Percentiles rank a stretch among this genome's conserved stretches.
phyloP scores from a whole-genome alignment of 2,797 vertebrate genomes.

The Hypotaenidia philippensis region DNA sequence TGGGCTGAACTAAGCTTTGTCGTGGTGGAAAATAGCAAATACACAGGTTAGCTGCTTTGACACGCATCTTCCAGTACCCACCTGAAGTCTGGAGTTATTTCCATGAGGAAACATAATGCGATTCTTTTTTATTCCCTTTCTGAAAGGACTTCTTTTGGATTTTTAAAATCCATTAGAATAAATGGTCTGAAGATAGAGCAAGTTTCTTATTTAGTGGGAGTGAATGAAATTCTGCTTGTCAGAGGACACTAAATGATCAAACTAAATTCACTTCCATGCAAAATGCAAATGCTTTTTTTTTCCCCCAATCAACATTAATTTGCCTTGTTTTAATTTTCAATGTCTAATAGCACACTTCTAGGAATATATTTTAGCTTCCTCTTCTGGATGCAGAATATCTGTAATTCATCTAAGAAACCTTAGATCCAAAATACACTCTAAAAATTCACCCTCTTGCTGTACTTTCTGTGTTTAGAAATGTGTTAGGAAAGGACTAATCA shows the following conservation, averaged over 20 bases:
- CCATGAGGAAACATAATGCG: not conserved
- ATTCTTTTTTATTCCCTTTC: not conserved
- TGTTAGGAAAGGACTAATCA: slow-evolving; percentile 25
- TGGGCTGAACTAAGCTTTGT: not conserved
- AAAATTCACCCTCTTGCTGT: not conserved
- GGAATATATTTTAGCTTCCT: slow-evolving; percentile 15
- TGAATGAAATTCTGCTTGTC: slow-evolving; percentile 11
- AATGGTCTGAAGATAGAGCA: not conserved
- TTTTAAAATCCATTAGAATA: not conserved
- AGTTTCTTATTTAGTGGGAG: not conserved
- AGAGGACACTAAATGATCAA: not conserved
- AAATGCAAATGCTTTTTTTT: slow-evolving; percentile 31
- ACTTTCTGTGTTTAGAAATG: not conserved
- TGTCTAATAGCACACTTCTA: slow-evolving; percentile 31
- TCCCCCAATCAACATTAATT: not conserved
- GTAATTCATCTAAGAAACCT: slow-evolving; percentile 20
- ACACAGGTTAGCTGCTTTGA: not conserved
- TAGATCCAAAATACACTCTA: not conserved
- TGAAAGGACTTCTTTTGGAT: not conserved
- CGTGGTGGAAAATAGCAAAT: not conserved
- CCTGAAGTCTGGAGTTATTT: not conserved
- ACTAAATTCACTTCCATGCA: not conserved
- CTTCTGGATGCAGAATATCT: not conserved
- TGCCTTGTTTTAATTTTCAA: slow-evolving; percentile 29
- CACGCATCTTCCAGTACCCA: not conserved